Base-by-base conservation (phyloP, 2,797 vertebrate genomes). In the Propithecus perrieri region DNA sequence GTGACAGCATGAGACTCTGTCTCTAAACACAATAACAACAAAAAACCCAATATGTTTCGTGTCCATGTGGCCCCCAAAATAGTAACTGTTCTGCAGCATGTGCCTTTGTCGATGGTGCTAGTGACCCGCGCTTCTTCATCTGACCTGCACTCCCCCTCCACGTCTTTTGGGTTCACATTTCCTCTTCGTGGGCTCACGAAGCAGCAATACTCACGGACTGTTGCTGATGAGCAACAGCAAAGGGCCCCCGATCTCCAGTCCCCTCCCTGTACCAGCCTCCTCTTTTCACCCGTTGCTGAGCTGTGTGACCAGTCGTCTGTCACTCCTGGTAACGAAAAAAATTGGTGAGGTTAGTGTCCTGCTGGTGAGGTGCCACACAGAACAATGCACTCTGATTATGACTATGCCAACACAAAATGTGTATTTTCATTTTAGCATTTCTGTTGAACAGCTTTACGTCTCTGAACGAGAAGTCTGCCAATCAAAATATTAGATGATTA, bases 401-500 rank as follows among this genome's bases (percentile, higher is more conserved):
- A 50, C 57, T 11, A 22, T 46, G 17, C 53, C 72, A 22, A 67
- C 22, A 38, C 4, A 35, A 4, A 55, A 22, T 48, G 18, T 22
- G 12, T 67, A 15, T 93, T 57, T 87, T 48, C 28, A 15, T 79
- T 48, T 71, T 35, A 5, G 22, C n/a, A 20, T 53, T 94, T 85
- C 61, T n/a, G 6, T 15, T 10, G 33, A 90, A 46, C 14, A 10
- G 4, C 43, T 59, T 41, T 22, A 65, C 35, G 53, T 79, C 93
- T 79, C 69, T 65, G 74, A 33, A 85, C 22, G 1, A 61, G 57
- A 59, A 74, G 46, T 41, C 72, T 96, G 90, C 80, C 78, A 57
- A 17, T 94, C 76, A 95, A 94, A 94, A 89, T 46, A 74, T 26
- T 30, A 83, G 26, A 59, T 91, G 94, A 94, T 96, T 92, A 95